phyloP scores from a whole-genome alignment of 2,888 invertebrate species.

The Schizaphis graminum region DNA sequence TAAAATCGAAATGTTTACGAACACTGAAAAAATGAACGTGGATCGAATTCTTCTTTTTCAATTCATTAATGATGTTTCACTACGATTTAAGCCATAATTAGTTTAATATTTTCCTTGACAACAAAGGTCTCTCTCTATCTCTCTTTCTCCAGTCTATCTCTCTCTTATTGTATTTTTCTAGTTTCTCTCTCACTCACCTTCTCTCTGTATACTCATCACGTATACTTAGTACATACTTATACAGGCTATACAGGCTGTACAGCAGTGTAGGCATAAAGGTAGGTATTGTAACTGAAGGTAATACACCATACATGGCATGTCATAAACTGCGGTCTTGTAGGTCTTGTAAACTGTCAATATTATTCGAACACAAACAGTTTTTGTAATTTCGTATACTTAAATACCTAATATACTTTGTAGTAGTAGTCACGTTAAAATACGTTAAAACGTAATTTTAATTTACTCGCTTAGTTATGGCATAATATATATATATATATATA shows the following conservation, averaged over 20 bases:
- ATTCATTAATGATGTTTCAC: neutral
- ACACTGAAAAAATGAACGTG: neutral
- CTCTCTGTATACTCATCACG: neutral
- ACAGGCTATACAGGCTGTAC: neutral
- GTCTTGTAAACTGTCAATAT: neutral
- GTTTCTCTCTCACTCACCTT: neutral
- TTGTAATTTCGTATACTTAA: too few species aligned
- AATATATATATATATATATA: neutral
- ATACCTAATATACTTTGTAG: neutral
- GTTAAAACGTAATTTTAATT: neutral
- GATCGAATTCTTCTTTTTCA: neutral
- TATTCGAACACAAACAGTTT: neutral
- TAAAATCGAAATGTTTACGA: neutral
- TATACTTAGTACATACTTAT: neutral
- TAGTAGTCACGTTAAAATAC: neutral
- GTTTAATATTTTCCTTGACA: neutral
- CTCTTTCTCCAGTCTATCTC: neutral
- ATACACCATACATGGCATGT: neutral
- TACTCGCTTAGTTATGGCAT: neutral
- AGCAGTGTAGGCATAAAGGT: too few species aligned
- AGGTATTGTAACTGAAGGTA: neutral
- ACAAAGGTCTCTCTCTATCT: neutral
- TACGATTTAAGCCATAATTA: neutral
- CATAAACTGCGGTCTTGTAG: neutral
- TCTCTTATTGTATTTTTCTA: neutral